A percentile compares a stretch with the other conserved stretches of the same genome.
Evolutionary conservation across 2,797 vertebrate species (phyloP).

Genomic region (Fistularia commersonii): DNA sequence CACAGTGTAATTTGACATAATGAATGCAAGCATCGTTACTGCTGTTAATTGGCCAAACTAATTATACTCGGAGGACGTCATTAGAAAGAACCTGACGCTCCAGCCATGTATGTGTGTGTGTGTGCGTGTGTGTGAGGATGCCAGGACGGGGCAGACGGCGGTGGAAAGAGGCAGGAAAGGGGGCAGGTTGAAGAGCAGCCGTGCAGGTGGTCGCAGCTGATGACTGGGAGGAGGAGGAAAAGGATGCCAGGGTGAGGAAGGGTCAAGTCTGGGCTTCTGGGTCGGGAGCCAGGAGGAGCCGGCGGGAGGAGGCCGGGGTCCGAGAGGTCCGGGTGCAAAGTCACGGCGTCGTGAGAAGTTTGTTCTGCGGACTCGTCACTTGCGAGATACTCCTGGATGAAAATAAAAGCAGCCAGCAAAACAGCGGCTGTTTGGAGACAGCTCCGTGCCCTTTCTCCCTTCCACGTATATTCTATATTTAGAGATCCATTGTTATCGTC

Average conservation of each 20-base stretch:
- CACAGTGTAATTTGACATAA: slow-evolving; percentile 96
- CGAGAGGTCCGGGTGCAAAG: not conserved
- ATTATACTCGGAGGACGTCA: slow-evolving; percentile 99
- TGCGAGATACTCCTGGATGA: too few species aligned
- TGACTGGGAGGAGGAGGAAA: slow-evolving; percentile 10
- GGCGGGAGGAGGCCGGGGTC: slow-evolving; percentile 2
- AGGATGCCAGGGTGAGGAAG: slow-evolving; percentile 20
- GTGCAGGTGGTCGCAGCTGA: slow-evolving; percentile 47
- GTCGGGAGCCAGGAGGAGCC: slow-evolving; percentile 15
- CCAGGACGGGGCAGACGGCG: slow-evolving; percentile 83
- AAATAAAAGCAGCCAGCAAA: too few species aligned
- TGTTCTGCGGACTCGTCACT: too few species aligned
- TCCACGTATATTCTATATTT: too few species aligned
- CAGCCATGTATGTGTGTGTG: slow-evolving; percentile 42
- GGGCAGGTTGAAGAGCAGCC: slow-evolving; percentile 21
- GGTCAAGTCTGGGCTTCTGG: slow-evolving; percentile 20
- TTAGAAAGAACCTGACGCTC: slow-evolving; percentile 89
- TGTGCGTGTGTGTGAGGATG: slow-evolving; percentile 40
- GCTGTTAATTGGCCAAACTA: slow-evolving; percentile 99
- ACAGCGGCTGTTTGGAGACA: too few species aligned
- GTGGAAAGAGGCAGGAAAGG: slow-evolving; percentile 33
- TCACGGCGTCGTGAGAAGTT: slow-evolving; percentile 1
- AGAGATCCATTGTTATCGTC: too few species aligned
- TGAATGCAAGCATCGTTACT: slow-evolving; percentile 99
- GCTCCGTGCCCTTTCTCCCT: too few species aligned